Base-by-base conservation (phyloP, 1,140 invertebrate genomes). In the Bombyx mori region DNA sequence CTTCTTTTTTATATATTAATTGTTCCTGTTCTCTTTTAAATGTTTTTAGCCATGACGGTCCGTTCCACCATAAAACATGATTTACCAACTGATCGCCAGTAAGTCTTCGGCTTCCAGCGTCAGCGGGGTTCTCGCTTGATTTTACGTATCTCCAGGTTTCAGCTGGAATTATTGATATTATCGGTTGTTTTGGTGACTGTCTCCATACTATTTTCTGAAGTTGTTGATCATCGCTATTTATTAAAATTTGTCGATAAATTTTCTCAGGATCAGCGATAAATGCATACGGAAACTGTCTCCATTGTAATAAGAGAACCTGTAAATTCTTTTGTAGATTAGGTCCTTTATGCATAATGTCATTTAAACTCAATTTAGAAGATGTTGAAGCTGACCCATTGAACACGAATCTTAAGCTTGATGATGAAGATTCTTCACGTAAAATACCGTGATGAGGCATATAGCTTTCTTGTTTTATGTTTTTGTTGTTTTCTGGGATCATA, bases 331-430 rank as follows among this genome's bases (percentile, higher is more conserved):
- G 12, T 18, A 18, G 12, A 18, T 18, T 18, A 18, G 12, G 12
- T 18, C 12, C 12, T 18, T 18, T 18, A 18, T 18, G 12, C 12
- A 18, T 18, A 18, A 18, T 18, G 12, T 18, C 12, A 18, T 18
- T 18, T 18, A 18, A 18, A 18, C 12, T 57, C 68, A 9, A 75
- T 12, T 77, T 77, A 12, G 56, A 60, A 3, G 60, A 54, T 3
- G 75, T 75, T 53, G 66, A 70, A 7, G 57, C 51, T 7, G 82
- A 86, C 7, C 62, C 76, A 63, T 86, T 77, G 55, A 83, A 86
- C 10, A 88, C 84, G 8, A 86, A 75, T 58, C 84, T 57, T 6
- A 82, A 51, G 61, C 78, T 79, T 1, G 80, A 82, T 2, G 74
- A 77, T 3, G 55, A 46, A 9, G 58, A 52, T 6, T 57, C 65